Evolutionary conservation across 2,888 invertebrate species (phyloP).

Genomic region (Pilophorus perplexus): DNA sequence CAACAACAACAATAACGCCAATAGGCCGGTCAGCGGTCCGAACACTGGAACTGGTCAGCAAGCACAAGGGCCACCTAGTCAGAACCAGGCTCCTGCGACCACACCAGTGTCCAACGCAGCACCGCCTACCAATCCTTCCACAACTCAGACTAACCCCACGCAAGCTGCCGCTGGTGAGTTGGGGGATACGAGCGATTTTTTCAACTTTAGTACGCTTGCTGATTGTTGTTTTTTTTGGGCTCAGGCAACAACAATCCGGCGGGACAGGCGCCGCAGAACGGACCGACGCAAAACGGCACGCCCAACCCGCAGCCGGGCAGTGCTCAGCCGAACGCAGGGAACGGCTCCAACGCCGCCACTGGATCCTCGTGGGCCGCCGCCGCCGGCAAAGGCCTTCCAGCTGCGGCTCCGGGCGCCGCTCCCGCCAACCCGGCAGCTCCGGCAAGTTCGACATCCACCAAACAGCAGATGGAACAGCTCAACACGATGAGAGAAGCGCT

Average conservation of each 20-base stretch:
- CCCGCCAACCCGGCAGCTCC: conserved; percentile 50
- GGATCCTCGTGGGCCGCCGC: conserved; percentile 33
- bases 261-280: conserved; percentile 18
- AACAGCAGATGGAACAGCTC: conserved; percentile 80
- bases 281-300: conserved; percentile 18
- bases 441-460: conserved; percentile 58
- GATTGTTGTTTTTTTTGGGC: not conserved
- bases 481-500: conserved; percentile 88
- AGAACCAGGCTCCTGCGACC: conserved; percentile 45
- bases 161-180: conserved; percentile 3
- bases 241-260: conserved; percentile 13
- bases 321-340: conserved; percentile 6
- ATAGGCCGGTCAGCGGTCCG: too few species aligned
- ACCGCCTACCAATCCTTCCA: conserved; percentile 25
- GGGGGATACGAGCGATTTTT: too few species aligned
- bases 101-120: conserved; percentile 35
- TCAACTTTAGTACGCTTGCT: not conserved
- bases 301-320: conserved; percentile 15
- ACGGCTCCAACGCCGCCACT: not conserved
- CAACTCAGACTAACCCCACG: conserved; percentile 27
- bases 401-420: conserved; percentile 43
- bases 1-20: conserved; percentile 49
- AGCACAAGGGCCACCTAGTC: conserved; percentile 46
- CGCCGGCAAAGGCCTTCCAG: conserved; percentile 33
- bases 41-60: conserved; percentile 42